These are phyloP conservation scores for Cerceris rybyensis DNA, from an alignment of 2,888 invertebrate species.

Conservation along the genomic window DNA sequence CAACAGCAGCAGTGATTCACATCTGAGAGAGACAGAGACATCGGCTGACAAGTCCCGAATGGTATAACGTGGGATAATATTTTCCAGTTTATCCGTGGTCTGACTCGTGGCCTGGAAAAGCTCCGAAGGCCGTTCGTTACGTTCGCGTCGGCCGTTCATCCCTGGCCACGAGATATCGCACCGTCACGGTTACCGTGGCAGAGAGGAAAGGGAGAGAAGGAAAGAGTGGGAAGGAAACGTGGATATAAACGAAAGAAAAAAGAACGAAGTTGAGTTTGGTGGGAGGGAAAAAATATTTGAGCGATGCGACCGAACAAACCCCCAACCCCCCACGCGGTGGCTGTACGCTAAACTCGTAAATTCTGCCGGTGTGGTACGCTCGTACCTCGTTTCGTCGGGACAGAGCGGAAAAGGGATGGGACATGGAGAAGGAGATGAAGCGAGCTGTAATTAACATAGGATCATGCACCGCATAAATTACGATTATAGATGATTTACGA, in stretches of 20 bases:
- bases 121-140: conserved; percentile 51
- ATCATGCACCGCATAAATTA: conserved; percentile 70
- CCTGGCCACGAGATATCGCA: conserved; percentile 45
- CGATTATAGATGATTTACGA: conserved; percentile 72
- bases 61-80: conserved; percentile 51
- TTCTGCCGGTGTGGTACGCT: conserved; percentile 29
- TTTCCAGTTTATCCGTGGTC: conserved; percentile 53
- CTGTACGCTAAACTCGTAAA: conserved; percentile 55
- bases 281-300: conserved; percentile 37
- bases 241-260: conserved; percentile 20
- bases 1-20: conserved; percentile 14
- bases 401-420: background rate
- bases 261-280: background rate
- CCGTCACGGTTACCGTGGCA: conserved; percentile 16
- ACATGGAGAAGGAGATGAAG: background rate
- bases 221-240: background rate
- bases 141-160: conserved; percentile 44
- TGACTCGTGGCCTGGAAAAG: conserved; percentile 39
- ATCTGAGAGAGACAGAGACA: background rate
- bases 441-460: conserved; percentile 71
- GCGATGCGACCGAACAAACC: conserved; percentile 39
- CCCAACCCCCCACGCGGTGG: conserved; percentile 8
- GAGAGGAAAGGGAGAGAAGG: conserved; percentile 21
- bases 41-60: conserved; percentile 38
- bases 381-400: conserved; percentile 36